These are phyloP conservation scores for Aeoliscus strigatus DNA, from an alignment of 2,797 vertebrate species.

Conservation along the genomic window DNA sequence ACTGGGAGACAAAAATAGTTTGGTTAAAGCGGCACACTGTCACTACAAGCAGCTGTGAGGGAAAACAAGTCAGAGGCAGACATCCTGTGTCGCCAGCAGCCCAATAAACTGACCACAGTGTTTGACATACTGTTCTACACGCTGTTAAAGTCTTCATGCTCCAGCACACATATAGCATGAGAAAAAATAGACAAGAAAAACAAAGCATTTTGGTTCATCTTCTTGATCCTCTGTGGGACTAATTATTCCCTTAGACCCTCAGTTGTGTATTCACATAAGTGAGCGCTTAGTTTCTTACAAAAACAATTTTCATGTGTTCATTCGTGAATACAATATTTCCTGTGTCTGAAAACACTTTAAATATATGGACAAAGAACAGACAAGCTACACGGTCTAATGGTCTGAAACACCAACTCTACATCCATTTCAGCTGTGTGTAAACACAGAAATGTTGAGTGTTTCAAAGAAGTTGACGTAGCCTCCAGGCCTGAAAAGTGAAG, in stretches of 20 bases:
- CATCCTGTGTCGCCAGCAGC: conserved; percentile 56
- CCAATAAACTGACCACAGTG: conserved; percentile 65
- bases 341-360: conserved; percentile 1
- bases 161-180: conserved; percentile 32
- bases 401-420: no score
- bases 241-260: neutral
- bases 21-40: conserved; percentile 47
- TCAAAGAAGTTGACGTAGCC: no score
- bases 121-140: conserved; percentile 50
- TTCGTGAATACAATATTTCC: conserved; percentile 2
- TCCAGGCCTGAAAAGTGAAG: no score
- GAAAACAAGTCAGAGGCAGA: conserved; percentile 57
- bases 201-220: conserved; percentile 16
- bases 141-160: conserved; percentile 48
- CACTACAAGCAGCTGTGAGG: conserved; percentile 61
- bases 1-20: conserved; percentile 50
- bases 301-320: neutral
- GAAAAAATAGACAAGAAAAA: conserved; percentile 3
- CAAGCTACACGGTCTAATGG: neutral
- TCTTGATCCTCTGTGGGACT: neutral
- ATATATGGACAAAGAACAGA: neutral
- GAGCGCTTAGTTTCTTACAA: conserved; percentile 3
- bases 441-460: neutral
- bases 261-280: neutral
- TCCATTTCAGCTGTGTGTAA: neutral